phyloP scores from a whole-genome alignment of 2,888 invertebrate species.

The Andrena camellia region DNA sequence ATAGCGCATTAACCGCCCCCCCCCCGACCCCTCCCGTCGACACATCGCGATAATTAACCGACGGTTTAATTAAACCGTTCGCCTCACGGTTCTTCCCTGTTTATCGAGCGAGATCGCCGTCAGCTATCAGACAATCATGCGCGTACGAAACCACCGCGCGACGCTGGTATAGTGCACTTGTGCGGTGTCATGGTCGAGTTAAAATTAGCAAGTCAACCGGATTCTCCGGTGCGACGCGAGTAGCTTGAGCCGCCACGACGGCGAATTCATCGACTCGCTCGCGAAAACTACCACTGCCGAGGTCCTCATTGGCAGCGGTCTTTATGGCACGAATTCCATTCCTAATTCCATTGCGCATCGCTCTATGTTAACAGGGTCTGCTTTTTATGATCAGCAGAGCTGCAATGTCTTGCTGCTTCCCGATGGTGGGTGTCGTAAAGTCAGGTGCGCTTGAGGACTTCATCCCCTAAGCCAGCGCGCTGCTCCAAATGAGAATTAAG shows the following conservation, averaged over 20 bases:
- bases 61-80: conserved; percentile 44
- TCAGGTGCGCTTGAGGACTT: too few species aligned
- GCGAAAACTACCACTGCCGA: conserved; percentile 40
- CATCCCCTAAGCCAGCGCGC: too few species aligned
- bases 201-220: conserved; percentile 84
- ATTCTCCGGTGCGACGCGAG: conserved; percentile 71
- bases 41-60: conserved; percentile 45
- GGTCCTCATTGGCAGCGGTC: not conserved
- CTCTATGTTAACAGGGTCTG: too few species aligned
- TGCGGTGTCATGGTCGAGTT: conserved; percentile 84
- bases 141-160: conserved; percentile 57
- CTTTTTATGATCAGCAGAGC: too few species aligned
- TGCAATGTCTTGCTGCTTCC: too few species aligned
- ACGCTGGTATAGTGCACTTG: conserved; percentile 74
- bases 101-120: conserved; percentile 15
- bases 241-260: conserved; percentile 47
- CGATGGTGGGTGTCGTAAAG: too few species aligned
- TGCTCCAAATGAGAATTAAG: too few species aligned
- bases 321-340: not conserved
- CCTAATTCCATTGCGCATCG: too few species aligned
- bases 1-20: conserved; percentile 47
- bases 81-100: conserved; percentile 12
- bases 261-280: conserved; percentile 48
- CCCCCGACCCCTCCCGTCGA: conserved; percentile 5
- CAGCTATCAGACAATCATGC: conserved; percentile 74